Base-by-base conservation (phyloP, 2,113 vertebrate species). In the Forbesichthys agassizii region DNA sequence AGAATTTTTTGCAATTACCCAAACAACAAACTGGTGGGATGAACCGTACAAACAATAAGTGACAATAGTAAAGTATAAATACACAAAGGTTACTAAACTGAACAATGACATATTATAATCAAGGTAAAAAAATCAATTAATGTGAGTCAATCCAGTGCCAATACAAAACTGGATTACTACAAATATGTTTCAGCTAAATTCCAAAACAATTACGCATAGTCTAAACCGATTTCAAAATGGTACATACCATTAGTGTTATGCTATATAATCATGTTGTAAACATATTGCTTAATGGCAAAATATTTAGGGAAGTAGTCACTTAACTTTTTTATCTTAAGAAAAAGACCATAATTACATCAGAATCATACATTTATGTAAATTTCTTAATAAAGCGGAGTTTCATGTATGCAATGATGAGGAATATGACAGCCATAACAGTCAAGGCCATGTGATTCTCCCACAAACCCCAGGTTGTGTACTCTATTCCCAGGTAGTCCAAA, bases 361-460 rank as follows among this genome's bases (percentile, higher is more conserved):
- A 64, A n/a, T 51, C 5, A 49, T 1, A 55, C 3, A 33, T 79
- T 85, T 87, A 98, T 48, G 95, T 93, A 80, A 94, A 94, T 78
- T 96, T 98, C 84, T 93, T 96, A 82, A 98, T 94, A 78, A 94
- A 93, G 67, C 77, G 60, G 61, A 99, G 81, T 76, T 96, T 96
- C 78, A 98, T 64, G 73, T 96, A 98, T 0, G 95, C 81, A 3
- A 96, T 93, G 48, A 73, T 67, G 1, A 98, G 90, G 84, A 97
- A 96, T 53, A 94, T 84, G 1, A 93, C 0, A 0, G 74, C 91
- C 95, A 98, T 95, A 61, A 91, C 86, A 8, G 73, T 80, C 48
- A 98, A 71, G 12, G 94, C 95, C 48, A 97, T 9, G 0, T 98
- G 93, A 66, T 98, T 99, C 89, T 87, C 81, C 96, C 96, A 99